Base-by-base conservation (phyloP, 1,140 invertebrate genomes). In the Diabrotica virgifera region DNA sequence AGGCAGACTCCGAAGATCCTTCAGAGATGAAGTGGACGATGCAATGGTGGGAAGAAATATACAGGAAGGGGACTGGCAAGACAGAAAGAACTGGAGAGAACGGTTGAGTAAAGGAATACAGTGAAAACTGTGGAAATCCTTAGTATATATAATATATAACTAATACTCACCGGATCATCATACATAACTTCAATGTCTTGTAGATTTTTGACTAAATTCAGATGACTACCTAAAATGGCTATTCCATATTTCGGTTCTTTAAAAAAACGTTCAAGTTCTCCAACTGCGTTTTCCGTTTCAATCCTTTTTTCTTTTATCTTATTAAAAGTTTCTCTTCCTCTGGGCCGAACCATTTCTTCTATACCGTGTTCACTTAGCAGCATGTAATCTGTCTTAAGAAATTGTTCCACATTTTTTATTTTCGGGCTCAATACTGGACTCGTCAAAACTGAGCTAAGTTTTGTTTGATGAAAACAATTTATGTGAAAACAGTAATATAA, bases 121-220 rank as follows among this genome's bases (percentile, higher is more conserved):
- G n/a, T n/a, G n/a, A n/a, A n/a, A n/a, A n/a, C n/a, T n/a, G n/a
- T n/a, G n/a, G n/a, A n/a, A n/a, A n/a, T n/a, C n/a, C n/a, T n/a
- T n/a, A n/a, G n/a, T n/a, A n/a, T n/a, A n/a, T n/a, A n/a, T n/a
- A n/a, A n/a, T n/a, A n/a, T n/a, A n/a, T n/a, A 24, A 24, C 24
- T 24, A 24, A 4, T 24, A 54, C 52, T 5, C 52, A 54, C 52
- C 11, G 52, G 52, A 54, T 54, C 52, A n/a, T 54, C 52, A 5
- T 2, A 54, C 11, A 54, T n/a, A 14, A 54, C 14, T 54, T 54
- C 52, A 8, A 54, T 54, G 11, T 54, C 10, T 54, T 54, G 11
- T n/a, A 13, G 5, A 3, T 54, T 54, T 54, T 24, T 54, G 2
- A 54, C 14, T 24, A n/a, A 13, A 8, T n/a, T 9, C 10, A 54